phyloP scores from a whole-genome alignment of 2,113 vertebrate genomes.

The Sylvia atricapilla region DNA sequence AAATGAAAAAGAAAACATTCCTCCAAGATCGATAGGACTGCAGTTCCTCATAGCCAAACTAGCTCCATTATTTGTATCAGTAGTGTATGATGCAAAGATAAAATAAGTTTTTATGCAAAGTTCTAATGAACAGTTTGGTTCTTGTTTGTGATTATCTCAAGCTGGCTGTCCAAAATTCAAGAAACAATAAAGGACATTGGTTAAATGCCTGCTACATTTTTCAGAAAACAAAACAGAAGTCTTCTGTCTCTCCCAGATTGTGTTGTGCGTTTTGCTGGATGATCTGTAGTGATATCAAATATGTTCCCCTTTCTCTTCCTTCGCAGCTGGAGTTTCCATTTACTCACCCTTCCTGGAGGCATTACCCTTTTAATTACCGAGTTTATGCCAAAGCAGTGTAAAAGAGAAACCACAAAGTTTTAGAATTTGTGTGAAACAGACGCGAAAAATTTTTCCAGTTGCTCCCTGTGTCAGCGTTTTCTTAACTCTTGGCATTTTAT shows the following conservation, averaged over 20 bases:
- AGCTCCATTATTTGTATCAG: slow-evolving; percentile 47
- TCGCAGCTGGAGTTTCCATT: slow-evolving; percentile 52
- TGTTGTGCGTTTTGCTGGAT: slow-evolving; percentile 44
- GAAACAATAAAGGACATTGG: slow-evolving; percentile 43
- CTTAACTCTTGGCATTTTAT: background rate
- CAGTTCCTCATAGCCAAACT: background rate
- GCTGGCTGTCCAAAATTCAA: slow-evolving; percentile 17
- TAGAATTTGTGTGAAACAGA: background rate
- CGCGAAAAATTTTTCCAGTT: background rate
- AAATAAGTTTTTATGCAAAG: slow-evolving; percentile 61
- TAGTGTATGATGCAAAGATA: slow-evolving; percentile 7
- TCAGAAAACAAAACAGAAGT: slow-evolving; percentile 53
- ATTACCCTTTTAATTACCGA: background rate
- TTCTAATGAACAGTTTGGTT: slow-evolving; percentile 51
- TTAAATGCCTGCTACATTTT: slow-evolving; percentile 24
- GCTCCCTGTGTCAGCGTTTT: background rate
- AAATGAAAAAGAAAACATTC: slow-evolving; percentile 28
- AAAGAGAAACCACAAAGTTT: background rate
- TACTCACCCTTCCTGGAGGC: slow-evolving; percentile 45
- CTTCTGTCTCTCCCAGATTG: slow-evolving; percentile 47
- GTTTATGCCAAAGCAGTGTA: background rate
- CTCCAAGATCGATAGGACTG: background rate
- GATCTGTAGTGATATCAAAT: slow-evolving; percentile 7
- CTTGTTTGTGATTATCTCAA: slow-evolving; percentile 61
- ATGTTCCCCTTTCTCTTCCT: slow-evolving; percentile 28